Evolutionary conservation across 2,113 vertebrate species (phyloP).

Genomic region (Ibidorhyncha struthersii): DNA sequence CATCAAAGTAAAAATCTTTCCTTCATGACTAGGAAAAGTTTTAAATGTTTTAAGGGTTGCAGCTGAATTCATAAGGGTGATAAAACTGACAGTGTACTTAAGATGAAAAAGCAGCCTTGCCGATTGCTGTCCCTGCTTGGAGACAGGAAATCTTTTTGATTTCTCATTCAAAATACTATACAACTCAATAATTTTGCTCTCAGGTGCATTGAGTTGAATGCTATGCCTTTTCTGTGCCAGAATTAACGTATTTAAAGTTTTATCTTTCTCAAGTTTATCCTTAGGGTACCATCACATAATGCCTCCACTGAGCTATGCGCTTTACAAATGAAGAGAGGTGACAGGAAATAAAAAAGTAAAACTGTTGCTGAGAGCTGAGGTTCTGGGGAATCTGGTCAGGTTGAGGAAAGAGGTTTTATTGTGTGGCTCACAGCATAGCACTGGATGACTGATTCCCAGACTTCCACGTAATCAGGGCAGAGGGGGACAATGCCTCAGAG

Average conservation of each 20-base stretch:
- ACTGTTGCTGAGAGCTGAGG: not conserved
- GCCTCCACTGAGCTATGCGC: not conserved
- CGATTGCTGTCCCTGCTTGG: not conserved
- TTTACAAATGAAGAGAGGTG: not conserved
- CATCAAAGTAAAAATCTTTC: constrained; percentile 3
- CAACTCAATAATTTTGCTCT: constrained; percentile 7
- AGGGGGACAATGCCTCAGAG: not conserved
- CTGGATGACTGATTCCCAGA: not conserved
- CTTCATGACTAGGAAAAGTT: not conserved
- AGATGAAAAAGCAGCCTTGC: not conserved
- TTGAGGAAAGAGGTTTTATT: not conserved
- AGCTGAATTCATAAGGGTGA: constrained; percentile 10
- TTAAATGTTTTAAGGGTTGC: not conserved
- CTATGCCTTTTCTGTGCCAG: not conserved
- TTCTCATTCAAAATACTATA: constrained; percentile 9
- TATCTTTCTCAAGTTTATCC: not conserved
- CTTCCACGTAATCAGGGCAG: rapidly evolving
- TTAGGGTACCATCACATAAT: not conserved
- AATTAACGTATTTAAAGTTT: not conserved
- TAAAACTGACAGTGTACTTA: constrained; percentile 29
- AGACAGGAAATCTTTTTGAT: constrained; percentile 29
- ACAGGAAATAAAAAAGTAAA: not conserved
- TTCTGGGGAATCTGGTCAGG: not conserved
- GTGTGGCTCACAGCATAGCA: not conserved
- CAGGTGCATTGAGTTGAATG: not conserved